Evolutionary conservation across 2,797 vertebrate species (phyloP), one percentile per base, ranked within the genome.

Genomic region (Melanotaenia maccullochi): DNA sequence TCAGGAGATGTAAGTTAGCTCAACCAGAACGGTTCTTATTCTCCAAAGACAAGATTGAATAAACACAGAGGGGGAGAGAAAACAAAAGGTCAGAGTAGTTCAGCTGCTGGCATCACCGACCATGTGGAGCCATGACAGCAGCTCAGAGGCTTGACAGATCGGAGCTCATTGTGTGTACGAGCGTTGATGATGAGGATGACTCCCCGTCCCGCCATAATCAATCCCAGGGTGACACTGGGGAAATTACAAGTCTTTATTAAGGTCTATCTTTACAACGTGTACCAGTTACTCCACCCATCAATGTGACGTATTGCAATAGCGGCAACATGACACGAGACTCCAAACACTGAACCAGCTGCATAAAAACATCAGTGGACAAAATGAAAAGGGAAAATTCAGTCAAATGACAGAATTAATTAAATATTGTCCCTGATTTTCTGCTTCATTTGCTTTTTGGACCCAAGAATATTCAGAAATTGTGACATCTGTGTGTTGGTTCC

Each of bases 161-260:
- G 58, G 51, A 52, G 44, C 68, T 73, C 60, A 70, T 6, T 25
- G 57, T 33, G 69, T 75, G 58, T 51, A 47, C 22, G 9, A 72
- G 76, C 38, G 40, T 42, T 7, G 42, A 44, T 7, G 20, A 22
- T 36, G 69, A 71, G 83, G 73, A 87, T 57, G 71, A 24, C 56
- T 78, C 78, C 73, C 60, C 8, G 60, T 76, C 47, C 58, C 20
- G 64, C 12, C 0, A 57, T 76, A 71, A 63, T 89, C 79, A 76
- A 81, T 89, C 85, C 83, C 47, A 16, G 65, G 52, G 64, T 0
- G 71, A 81, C 88, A 56, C 87, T 12, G 54, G 90, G 91, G 91
- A 90, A 92, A 92, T 90, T 88, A 83, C 88, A 86, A 64, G 42
- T 49, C 71, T 81, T 84, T 75, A 87, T 83, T 78, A 84, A 75